Base-by-base conservation (phyloP, 1,140 invertebrate species). In the Vanessa atalanta region DNA sequence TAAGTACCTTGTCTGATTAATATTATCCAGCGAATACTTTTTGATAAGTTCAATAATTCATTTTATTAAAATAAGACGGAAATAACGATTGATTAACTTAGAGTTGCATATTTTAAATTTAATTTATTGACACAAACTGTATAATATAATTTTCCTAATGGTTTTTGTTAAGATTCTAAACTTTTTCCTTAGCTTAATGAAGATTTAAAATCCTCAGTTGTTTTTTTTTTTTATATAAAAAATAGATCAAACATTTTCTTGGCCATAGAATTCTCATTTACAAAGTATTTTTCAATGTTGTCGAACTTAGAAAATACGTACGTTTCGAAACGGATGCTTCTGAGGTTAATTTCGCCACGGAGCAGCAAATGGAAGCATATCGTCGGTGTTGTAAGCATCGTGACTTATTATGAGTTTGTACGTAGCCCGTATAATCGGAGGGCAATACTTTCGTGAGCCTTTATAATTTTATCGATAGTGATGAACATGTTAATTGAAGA, bases 381-480 rank as follows among this genome's bases (percentile, higher is more conserved):
- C 74, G 31, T 73, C 71, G 65, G 61, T 77, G 78, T 72, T 77
- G 78, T 70, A 77, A 77, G 71, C 66, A 51, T 80, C 76, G 79
- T 80, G 79, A 80, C 72, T 74, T 61, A 73, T 75, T 76, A 63
- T 70, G 53, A 76, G 66, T 48, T 26, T 57, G 53, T 64, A 47
- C 37, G 53, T 13, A 57, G 16, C 53, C 51, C 51, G 53, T 70
- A 70, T 78, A 75, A 75, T 78, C 37, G 55, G 63, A 47, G 5
- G 50, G 66, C 55, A 69, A 74, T 69, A 74, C 9, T 20, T 72
- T 72, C 64, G 31, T 72, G 60, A 51, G 43, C 70, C 51, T 60
- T 69, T 47, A 60, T 71, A 64, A 20, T 43, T 55, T 13, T 64
- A 64, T 51, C 50, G 60, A 61, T 65, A 15, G 69, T 57, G 50